Evolutionary conservation across 1,140 invertebrate genomes (phyloP), one percentile per base, ranked within the genome.

Genomic region (Polyergus mexicanus): DNA sequence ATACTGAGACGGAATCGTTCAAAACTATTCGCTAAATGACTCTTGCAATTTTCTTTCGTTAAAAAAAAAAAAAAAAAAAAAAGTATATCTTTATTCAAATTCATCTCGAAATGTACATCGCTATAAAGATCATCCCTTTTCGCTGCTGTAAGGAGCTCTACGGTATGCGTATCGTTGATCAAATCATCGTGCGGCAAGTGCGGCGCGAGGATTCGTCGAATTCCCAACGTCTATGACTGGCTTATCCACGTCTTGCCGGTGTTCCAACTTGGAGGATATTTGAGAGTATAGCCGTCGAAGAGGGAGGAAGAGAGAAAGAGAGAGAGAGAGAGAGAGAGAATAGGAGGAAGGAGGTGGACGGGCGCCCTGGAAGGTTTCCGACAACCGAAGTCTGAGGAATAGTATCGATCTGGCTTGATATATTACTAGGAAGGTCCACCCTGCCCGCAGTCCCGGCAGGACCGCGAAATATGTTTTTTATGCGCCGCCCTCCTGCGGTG

Each of bases 401-500:
- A 92, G 92, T 95, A 95, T 95, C 94, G 94, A 95, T 95, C 93
- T 93, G 91, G 88, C 92, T 94, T 94, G 94, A 95, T 95, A 94
- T 95, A 95, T 95, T 95, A 94, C 92, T 91, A 90, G 89, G 76
- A 93, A 91, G 89, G 94, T 95, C 94, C 94, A 94, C 93, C 92
- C 94, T 92, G 94, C 92, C 92, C 92, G 86, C 91, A 86, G 77
- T 75, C 89, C 87, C 76, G 92, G 86, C 90, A 89, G 91, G 91
- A 93, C 91, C 90, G 93, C 92, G 93, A 92, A 95, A 95, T 95
- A 95, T 95, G 94, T 94, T 95, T 95, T 95, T 95, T 95, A 94
- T 95, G 92, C 91, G 90, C 92, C 91, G 91, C 92, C 91, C 87
- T 89, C 77, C 84, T 88, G 87, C 76, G 88, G 86, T 76, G 81